Evolutionary conservation across 2,888 invertebrate species (phyloP).

Genomic region (Polietes domitor): DNA sequence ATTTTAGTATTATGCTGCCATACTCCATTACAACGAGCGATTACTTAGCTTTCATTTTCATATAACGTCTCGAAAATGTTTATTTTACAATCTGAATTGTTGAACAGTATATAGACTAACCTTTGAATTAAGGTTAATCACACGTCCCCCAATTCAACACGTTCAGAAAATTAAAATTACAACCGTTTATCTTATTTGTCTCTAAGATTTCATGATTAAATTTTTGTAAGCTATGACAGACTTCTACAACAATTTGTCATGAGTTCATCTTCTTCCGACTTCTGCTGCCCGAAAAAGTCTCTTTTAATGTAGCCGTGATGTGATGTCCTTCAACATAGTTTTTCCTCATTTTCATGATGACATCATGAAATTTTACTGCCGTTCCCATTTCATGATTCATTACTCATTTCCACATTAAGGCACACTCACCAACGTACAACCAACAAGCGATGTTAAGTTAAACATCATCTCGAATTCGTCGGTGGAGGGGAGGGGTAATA

Average conservation of each 20-base stretch:
- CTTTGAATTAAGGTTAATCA: background rate
- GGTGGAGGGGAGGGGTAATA: background rate
- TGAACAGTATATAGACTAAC: no score
- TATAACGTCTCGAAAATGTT: no score
- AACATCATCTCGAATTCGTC: background rate
- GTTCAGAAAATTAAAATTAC: background rate
- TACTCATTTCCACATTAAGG: background rate
- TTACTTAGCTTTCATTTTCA: no score
- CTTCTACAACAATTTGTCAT: background rate
- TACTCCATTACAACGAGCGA: no score
- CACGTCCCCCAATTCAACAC: background rate
- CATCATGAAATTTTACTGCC: slow-evolving; percentile 9
- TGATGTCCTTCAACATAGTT: background rate
- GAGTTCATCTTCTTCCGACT: background rate
- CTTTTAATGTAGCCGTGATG: background rate
- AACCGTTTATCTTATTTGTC: background rate
- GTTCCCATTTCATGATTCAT: background rate
- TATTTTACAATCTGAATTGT: no score
- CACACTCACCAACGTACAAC: background rate
- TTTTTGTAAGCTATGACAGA: background rate
- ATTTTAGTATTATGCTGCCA: no score
- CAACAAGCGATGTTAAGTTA: background rate
- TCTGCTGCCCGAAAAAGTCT: background rate
- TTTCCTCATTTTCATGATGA: background rate
- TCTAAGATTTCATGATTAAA: background rate